Percentiles rank a stretch among this genome's conserved stretches.
These are phyloP conservation scores for Zaprionus ghesquierei DNA, from an alignment of 1,140 invertebrate species.

Conservation along the genomic window DNA sequence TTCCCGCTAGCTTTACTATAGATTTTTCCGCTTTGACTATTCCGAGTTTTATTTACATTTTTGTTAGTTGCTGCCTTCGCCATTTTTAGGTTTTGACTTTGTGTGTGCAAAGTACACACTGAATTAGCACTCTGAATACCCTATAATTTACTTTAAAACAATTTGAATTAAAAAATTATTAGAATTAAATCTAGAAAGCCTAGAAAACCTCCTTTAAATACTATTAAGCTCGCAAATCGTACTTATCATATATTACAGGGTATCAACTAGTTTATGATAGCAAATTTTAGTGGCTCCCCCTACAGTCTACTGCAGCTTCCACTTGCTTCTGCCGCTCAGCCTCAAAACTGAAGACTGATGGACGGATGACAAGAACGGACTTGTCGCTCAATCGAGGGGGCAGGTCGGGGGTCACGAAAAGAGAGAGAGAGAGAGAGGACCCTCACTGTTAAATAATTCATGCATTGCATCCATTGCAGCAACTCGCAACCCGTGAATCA, in stretches of 20 bases:
- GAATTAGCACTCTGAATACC: conserved; percentile 31
- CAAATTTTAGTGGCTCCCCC: background rate
- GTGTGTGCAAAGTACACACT: conserved; percentile 39
- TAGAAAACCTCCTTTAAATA: too few species aligned
- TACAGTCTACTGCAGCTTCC: background rate
- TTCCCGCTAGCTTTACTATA: background rate
- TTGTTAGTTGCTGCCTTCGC: background rate
- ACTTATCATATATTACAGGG: background rate
- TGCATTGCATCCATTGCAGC: conserved; percentile 32
- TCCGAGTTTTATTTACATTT: background rate
- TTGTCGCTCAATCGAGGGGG: conserved; percentile 12
- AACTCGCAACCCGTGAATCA: conserved; percentile 23
- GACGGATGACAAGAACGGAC: conserved; percentile 14
- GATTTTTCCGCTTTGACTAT: background rate
- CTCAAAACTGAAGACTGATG: conserved; percentile 16
- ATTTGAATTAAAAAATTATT: too few species aligned
- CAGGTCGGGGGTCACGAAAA: background rate
- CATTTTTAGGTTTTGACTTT: conserved; percentile 23
- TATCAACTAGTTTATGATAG: background rate
- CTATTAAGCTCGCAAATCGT: too few species aligned
- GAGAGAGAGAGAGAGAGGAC: background rate
- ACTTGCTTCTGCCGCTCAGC: conserved; percentile 33
- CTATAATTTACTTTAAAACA: background rate
- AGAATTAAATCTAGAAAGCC: too few species aligned
- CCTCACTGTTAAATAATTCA: conserved; percentile 52